Base-by-base conservation (phyloP, 2,797 vertebrate species). In the Pangasius mekongensis region DNA sequence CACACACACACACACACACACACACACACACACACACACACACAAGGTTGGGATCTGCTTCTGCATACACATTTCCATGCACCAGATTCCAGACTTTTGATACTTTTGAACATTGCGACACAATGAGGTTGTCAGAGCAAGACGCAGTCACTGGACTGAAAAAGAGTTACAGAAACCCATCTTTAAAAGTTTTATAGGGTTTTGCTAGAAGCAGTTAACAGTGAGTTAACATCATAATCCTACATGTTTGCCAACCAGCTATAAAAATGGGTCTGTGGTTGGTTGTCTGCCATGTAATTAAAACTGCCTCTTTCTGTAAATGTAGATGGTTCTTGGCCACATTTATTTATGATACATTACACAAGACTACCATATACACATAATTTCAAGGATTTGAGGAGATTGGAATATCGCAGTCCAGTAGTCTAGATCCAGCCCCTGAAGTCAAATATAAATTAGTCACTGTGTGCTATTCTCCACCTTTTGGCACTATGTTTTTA, bases 11-110 rank as follows among this genome's bases (percentile, higher is more conserved):
- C 86, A 88, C 86, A 82, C 69, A 89, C 43, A 78, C 67, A 73
- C 43, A 78, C 67, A 91, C 83, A 73, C 43, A 78, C 67, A 91
- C 83, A 86, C 27, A 83, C 80, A 64, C 52, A 73, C 86, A 88
- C 86, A 82, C 69, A 89, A 52, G 52, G n/a, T 78, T 56, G n/a
- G 49, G 43, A 76, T 76, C 43, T 76, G 43, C 24, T n/a, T n/a
- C 47, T 47, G 39, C 20, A 67, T n/a, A 69, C 4, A 4, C 14
- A 43, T 39, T 24, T 24, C 9, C 67, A 22, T 73, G 20, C 13
- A 22, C 0, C 39, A 43, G 20, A 73, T 24, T 24, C 8, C 22
- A 52, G 49, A 54, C 16, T 20, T 33, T 30, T 77, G 27, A 30
- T 14, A 52, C 47, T 16, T 49, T 76, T 3, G 6, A 30, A 52